These are phyloP conservation scores for Lasiurus cinereus DNA, from an alignment of 2,113 vertebrate genomes.

Conservation along the genomic window DNA sequence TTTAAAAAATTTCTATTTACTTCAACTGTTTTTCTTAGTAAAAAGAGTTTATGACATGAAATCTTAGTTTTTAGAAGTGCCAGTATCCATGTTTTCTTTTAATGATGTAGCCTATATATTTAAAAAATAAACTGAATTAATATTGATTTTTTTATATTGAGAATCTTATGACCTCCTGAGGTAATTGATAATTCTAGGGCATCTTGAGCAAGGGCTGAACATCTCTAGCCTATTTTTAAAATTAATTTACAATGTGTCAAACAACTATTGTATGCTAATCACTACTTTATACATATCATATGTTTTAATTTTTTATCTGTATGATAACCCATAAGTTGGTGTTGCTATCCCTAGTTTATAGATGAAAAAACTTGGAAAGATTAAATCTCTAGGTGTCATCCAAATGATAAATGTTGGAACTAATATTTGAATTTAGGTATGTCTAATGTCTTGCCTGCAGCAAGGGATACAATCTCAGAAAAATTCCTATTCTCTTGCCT, in stretches of 20 bases:
- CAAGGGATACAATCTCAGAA: background rate
- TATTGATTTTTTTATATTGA: constrained; percentile 20
- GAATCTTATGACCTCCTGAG: background rate
- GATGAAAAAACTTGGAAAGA: background rate
- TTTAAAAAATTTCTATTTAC: constrained; percentile 32
- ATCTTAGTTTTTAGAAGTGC: constrained; percentile 30
- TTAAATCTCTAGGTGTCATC: background rate
- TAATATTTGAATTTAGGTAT: background rate
- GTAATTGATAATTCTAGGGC: background rate
- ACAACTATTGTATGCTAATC: background rate
- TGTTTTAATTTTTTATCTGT: constrained; percentile 10
- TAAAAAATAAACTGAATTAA: constrained; percentile 21
- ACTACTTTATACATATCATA: constrained; percentile 4
- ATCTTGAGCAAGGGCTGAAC: background rate
- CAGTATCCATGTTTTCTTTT: constrained; percentile 9
- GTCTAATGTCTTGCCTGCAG: background rate
- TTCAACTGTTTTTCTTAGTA: constrained; percentile 33
- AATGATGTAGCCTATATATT: background rate
- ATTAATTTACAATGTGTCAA: background rate
- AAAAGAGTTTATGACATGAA: background rate
- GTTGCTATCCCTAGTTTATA: constrained; percentile 2
- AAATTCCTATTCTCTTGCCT: background rate
- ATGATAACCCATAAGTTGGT: background rate
- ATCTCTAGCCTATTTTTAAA: background rate
- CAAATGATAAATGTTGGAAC: background rate